phyloP scores from a whole-genome alignment of 1,140 invertebrate genomes.

The Euglossa dilemma region DNA sequence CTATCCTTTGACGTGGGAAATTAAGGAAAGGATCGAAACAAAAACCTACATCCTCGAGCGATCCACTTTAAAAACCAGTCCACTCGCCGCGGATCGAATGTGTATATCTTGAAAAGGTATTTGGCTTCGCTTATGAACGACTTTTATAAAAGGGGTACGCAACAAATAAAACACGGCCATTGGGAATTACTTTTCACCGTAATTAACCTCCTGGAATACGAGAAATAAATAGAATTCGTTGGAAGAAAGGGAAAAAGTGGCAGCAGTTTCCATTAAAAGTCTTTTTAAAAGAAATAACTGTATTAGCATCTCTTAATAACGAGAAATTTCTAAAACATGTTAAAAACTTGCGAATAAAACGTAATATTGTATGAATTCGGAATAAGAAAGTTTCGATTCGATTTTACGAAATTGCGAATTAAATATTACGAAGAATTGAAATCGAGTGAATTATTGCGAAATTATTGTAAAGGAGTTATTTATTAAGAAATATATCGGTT shows the following conservation, averaged over 20 bases:
- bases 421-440: background rate
- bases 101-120: slow-evolving; percentile 41
- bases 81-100: background rate
- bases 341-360: too few relatives aligned
- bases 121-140: background rate
- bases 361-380: background rate
- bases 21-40: background rate
- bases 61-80: background rate
- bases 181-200: background rate
- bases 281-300: too few relatives aligned
- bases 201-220: background rate
- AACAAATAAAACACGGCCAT: background rate
- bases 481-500: too few relatives aligned
- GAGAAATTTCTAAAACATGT: too few relatives aligned
- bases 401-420: background rate
- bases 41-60: background rate
- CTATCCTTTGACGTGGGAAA: background rate
- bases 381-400: background rate
- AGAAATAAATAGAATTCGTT: background rate
- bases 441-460: background rate
- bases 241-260: background rate
- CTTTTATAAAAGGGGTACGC: slow-evolving; percentile 29
- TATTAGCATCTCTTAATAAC: too few relatives aligned
- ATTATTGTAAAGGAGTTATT: too few relatives aligned
- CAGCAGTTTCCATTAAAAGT: too few relatives aligned